These are phyloP conservation scores for Alethe diademata DNA, from an alignment of 2,113 vertebrate species.

Conservation along the genomic window DNA sequence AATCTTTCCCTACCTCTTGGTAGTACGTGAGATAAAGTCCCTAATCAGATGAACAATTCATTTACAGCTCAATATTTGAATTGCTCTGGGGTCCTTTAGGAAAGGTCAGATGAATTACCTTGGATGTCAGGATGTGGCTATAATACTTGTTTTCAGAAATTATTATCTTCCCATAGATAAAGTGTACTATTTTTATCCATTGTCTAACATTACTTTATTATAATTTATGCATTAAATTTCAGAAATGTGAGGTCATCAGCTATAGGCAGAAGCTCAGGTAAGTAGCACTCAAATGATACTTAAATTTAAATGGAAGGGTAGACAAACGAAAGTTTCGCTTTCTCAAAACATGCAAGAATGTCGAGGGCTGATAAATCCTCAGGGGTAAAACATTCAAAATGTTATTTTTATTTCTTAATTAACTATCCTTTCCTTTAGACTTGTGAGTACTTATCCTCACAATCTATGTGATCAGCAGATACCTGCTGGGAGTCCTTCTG, in stretches of 20 bases:
- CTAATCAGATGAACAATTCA: neutral
- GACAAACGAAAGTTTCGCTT: neutral
- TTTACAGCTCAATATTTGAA: neutral
- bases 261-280: neutral
- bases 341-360: neutral
- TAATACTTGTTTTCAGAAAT: neutral
- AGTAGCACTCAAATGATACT: neutral
- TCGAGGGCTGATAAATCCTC: neutral
- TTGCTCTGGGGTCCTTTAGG: neutral
- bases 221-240: neutral
- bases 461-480: neutral
- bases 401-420: slow-evolving; percentile 14
- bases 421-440: neutral
- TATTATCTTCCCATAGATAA: neutral
- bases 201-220: neutral
- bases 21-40: neutral
- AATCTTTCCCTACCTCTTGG: neutral
- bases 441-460: neutral
- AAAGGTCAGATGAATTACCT: neutral
- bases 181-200: neutral
- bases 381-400: neutral
- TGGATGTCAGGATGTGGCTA: neutral
- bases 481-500: neutral
- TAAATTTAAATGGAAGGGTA: neutral
- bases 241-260: neutral